phyloP scores from a whole-genome alignment of 92 coral and sea anemone genomes.

The Epizoanthus illoricatus region DNA sequence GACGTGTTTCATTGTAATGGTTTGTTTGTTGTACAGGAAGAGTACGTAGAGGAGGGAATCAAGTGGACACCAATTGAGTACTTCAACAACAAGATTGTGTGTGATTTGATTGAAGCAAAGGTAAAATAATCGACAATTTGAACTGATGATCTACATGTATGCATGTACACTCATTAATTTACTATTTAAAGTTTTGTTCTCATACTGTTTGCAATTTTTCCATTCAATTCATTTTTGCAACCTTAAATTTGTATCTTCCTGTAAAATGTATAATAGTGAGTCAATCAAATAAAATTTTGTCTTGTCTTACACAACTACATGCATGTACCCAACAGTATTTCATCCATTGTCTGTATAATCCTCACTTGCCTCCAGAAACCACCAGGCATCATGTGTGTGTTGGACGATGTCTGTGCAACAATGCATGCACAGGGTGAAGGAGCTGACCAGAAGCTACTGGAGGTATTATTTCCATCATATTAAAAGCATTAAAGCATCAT shows the following conservation, averaged over 20 bases:
- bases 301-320: not conserved
- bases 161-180: too few relatives aligned
- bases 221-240: too few relatives aligned
- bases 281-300: too few relatives aligned
- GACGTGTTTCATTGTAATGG: not conserved
- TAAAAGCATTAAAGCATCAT: not conserved
- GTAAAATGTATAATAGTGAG: too few relatives aligned
- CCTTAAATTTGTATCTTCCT: too few relatives aligned
- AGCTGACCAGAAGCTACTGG: conserved; percentile 90
- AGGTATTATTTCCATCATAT: conserved; percentile 50
- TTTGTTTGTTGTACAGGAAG: conserved; percentile 61
- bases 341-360: not conserved
- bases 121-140: conserved; percentile 26
- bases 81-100: conserved; percentile 98
- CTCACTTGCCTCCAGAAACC: conserved; percentile 67
- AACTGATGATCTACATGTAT: too few relatives aligned
- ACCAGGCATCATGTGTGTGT: conserved; percentile 96
- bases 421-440: conserved; percentile 99
- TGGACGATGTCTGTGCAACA: conserved; percentile 98
- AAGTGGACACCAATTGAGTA: conserved; percentile 96
- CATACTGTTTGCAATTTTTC: too few relatives aligned
- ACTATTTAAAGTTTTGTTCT: too few relatives aligned
- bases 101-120: conserved; percentile 99
- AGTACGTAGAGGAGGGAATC: conserved; percentile 97
- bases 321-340: not conserved